Percentiles rank a stretch among this genome's conserved stretches.
phyloP scores from a whole-genome alignment of 2,113 vertebrate species.

The Scopus umbretta region DNA sequence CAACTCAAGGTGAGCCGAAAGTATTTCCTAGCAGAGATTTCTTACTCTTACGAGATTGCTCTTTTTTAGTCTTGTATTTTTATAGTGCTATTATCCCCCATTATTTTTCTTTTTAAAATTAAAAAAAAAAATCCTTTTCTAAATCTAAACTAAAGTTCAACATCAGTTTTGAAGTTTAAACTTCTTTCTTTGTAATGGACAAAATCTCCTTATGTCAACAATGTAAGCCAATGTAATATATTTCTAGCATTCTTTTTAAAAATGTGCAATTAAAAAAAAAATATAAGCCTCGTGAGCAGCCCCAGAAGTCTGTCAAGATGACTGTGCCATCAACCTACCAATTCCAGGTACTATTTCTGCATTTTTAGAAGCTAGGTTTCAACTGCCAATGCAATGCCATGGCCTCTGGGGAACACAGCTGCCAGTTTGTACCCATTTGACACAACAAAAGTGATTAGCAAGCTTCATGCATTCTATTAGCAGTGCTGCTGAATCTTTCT shows the following conservation, averaged over 20 bases:
- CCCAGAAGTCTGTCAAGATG: background rate
- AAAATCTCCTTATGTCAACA: background rate
- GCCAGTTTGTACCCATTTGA: background rate
- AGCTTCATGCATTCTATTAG: background rate
- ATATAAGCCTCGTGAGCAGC: background rate
- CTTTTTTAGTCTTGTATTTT: background rate
- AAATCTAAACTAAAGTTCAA: background rate
- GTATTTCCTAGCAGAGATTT: background rate
- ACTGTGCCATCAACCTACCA: background rate
- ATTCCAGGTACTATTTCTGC: background rate
- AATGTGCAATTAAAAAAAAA: background rate
- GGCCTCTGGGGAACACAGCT: background rate
- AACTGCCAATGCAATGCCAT: rapidly evolving
- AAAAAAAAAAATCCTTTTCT: background rate
- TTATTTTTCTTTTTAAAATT: background rate
- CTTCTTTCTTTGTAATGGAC: background rate
- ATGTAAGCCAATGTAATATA: background rate
- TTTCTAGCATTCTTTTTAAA: background rate
- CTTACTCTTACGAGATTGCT: background rate
- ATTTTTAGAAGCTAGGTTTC: background rate
- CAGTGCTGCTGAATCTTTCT: too few species aligned
- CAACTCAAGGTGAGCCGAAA: background rate
- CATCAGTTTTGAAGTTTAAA: background rate
- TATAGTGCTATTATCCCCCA: background rate
- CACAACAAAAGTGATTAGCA: background rate